A percentile compares a stretch with the other conserved stretches of the same genome.
These are phyloP conservation scores for Gnatocerus cornutus DNA, from an alignment of 2,888 invertebrate species.

Conservation along the genomic window DNA sequence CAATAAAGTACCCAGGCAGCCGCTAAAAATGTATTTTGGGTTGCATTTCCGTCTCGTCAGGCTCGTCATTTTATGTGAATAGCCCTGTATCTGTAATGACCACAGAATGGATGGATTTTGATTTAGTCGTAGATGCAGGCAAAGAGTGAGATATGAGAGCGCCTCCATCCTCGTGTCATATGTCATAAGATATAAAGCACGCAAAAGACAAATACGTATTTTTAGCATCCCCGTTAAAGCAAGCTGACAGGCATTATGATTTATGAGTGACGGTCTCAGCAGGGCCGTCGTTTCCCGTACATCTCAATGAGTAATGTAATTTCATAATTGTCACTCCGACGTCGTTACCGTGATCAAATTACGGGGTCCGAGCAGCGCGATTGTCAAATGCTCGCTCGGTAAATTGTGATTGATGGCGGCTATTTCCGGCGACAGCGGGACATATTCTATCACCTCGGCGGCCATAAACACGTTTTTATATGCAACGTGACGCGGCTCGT, in stretches of 20 bases:
- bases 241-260: slow-evolving; percentile 67
- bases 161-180: slow-evolving; percentile 56
- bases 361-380: slow-evolving; percentile 59
- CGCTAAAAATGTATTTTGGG: no score
- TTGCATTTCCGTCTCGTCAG: no score
- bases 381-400: slow-evolving; percentile 61
- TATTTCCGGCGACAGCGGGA: slow-evolving; percentile 68
- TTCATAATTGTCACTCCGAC: slow-evolving; percentile 69
- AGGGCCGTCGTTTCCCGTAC: slow-evolving; percentile 65
- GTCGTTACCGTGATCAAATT: slow-evolving; percentile 68
- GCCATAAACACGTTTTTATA: slow-evolving; percentile 70
- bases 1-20: no score
- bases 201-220: slow-evolving; percentile 67
- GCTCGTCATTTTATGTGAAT: no score
- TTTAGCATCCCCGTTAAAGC: slow-evolving; percentile 64
- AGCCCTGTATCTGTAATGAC: no score
- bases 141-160: slow-evolving; percentile 29
- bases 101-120: not conserved
- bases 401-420: slow-evolving; percentile 70
- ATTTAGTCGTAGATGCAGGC: not conserved
- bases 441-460: slow-evolving; percentile 68
- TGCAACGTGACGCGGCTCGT: slow-evolving; percentile 66
- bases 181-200: slow-evolving; percentile 66
- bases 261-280: slow-evolving; percentile 67
- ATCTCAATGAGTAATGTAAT: slow-evolving; percentile 70